Base-by-base conservation (phyloP, 2,113 vertebrate genomes). In the Saccopteryx leptura region DNA sequence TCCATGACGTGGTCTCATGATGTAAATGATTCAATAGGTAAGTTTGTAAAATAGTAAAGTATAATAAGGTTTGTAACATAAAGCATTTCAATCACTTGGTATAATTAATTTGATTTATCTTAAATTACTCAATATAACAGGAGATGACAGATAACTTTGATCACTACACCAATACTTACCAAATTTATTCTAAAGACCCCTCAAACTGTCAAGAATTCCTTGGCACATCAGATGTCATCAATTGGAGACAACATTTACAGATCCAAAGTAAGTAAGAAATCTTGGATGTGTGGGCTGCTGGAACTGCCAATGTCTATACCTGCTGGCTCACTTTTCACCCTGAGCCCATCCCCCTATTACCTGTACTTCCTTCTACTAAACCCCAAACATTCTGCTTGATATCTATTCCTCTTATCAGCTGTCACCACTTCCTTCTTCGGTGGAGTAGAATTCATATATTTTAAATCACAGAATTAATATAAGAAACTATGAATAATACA, bases 61-160 rank as follows among this genome's bases (percentile, higher is more conserved):
- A 15, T n/a, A 33, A 50, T 89, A 18, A 86, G 86, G 84, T 75
- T n/a, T 15, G 14, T 39, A 81, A 48, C 4, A 7, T 52, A 23
- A 58, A 50, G 19, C 56, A 33, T 58, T 82, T 23, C 39, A 52
- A 8, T 69, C 33, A 46, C 39, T 86, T 54, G 23, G 11, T 60
- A 23, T 56, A 46, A 86, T 4, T 24, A 33, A 46, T 86, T 46
- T 88, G 1, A 50, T 56, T 85, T 78, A 52, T 93, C 89, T 19
- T 17, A 28, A 68, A 5, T 94, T 81, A 33, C 65, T 50, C 56
- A 92, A 81, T 28, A 23, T 71, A 58, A 90, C 56, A 98, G 97
- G 93, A 96, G 6, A 97, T 97, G 97, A 88, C 39, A n/a, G 96
- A 98, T 81, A 95, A 98, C 61, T 81, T 94, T 31, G 96, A 98